phyloP scores from a whole-genome alignment of 2,888 invertebrate genomes.

The Trichopria drosophilae region DNA sequence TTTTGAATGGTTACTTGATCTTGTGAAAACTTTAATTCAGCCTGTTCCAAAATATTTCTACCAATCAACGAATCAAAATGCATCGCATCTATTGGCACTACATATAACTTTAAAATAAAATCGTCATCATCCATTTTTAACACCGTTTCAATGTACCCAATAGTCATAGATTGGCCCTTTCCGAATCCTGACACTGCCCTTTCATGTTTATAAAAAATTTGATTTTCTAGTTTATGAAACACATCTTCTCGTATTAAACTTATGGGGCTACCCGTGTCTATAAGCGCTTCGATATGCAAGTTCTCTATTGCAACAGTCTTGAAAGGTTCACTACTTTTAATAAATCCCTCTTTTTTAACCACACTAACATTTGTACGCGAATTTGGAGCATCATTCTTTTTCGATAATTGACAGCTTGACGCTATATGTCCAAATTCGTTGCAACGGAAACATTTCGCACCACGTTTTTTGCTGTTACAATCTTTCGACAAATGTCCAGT shows the following conservation, averaged over 20 bases:
- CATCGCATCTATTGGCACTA: slow-evolving; percentile 10
- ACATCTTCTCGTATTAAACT: slow-evolving; percentile 7
- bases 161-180: slow-evolving; percentile 6
- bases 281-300: not conserved
- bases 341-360: not conserved
- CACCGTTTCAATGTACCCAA: slow-evolving; percentile 7
- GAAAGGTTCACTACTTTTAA: not conserved
- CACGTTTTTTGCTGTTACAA: slow-evolving; percentile 5
- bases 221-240: not conserved
- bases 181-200: not conserved
- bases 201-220: not conserved
- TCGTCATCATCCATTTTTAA: slow-evolving; percentile 5
- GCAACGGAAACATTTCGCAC: slow-evolving; percentile 13
- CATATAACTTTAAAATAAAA: slow-evolving; percentile 6
- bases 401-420: not conserved
- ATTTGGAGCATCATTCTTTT: slow-evolving; percentile 1
- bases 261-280: slow-evolving; percentile 19
- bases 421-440: slow-evolving; percentile 12
- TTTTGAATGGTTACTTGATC: slow-evolving; percentile 3
- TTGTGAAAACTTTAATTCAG: not conserved
- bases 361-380: slow-evolving; percentile 4
- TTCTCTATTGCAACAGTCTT: slow-evolving; percentile 2
- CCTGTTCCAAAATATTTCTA: slow-evolving; percentile 8
- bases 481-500: slow-evolving; percentile 7
- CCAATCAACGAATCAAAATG: slow-evolving; percentile 7